Percentiles rank a stretch among this genome's conserved stretches.
Evolutionary conservation across 2,113 vertebrate genomes (phyloP).

Genomic region (Brachypodius melanocephalos): DNA sequence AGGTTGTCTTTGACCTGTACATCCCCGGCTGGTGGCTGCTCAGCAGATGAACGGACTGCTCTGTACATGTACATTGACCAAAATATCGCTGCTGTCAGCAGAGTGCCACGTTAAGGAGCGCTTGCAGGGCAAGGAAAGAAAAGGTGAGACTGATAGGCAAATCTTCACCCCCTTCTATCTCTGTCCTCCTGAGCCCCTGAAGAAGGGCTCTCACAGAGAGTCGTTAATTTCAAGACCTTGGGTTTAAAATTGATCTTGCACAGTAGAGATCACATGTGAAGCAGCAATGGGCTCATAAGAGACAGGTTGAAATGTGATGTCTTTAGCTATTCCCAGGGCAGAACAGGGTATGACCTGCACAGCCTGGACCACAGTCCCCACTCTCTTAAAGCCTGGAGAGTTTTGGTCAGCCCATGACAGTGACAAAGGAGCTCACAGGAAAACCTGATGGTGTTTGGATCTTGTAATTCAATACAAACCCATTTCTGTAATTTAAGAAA

Average conservation of each 20-base stretch:
- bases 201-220: background rate
- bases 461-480: background rate
- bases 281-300: background rate
- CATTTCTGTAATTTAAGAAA: constrained; percentile 16
- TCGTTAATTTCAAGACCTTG: background rate
- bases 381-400: background rate
- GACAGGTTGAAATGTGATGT: background rate
- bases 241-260: background rate
- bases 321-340: background rate
- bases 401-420: background rate
- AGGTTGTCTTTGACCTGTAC: background rate
- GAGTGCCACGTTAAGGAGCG: rapidly evolving
- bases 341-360: background rate
- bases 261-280: background rate
- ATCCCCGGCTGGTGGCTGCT: background rate
- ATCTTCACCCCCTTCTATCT: background rate
- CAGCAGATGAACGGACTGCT: background rate
- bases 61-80: rapidly evolving
- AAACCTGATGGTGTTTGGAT: background rate
- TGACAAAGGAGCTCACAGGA: background rate
- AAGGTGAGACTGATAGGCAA: background rate
- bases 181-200: background rate
- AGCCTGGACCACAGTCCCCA: background rate
- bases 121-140: background rate
- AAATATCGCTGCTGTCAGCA: rapidly evolving